phyloP scores from a whole-genome alignment of 2,888 invertebrate species.

The Prosapia bicincta region DNA sequence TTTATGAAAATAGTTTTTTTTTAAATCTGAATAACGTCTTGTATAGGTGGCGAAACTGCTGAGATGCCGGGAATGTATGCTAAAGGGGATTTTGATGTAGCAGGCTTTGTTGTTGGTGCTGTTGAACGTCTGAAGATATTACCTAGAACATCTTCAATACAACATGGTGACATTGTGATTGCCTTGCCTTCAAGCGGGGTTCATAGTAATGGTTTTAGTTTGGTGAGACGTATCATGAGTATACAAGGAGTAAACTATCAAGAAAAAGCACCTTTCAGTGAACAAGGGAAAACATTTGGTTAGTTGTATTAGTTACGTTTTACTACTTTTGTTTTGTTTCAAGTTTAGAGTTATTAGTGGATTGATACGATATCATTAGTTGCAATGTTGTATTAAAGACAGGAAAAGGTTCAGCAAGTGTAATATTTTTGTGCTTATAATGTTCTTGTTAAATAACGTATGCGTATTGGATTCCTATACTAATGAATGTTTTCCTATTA shows the following conservation, averaged over 20 bases:
- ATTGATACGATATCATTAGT: too few relatives aligned
- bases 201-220: constrained; percentile 93
- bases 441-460: too few relatives aligned
- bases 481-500: too few relatives aligned
- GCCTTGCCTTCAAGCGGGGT: constrained; percentile 87
- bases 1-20: background rate
- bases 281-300: constrained; percentile 67
- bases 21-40: constrained; percentile 1
- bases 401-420: too few relatives aligned
- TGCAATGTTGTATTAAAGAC: too few relatives aligned
- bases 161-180: constrained; percentile 73
- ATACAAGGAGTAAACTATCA: constrained; percentile 60
- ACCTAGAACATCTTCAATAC: constrained; percentile 64
- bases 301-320: constrained; percentile 37
- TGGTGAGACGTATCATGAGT: constrained; percentile 76
- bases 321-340: too few relatives aligned
- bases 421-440: too few relatives aligned
- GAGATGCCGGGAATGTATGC: constrained; percentile 96
- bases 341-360: too few relatives aligned
- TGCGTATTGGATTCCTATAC: too few relatives aligned
- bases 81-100: constrained; percentile 86
- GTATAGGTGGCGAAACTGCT: constrained; percentile 93
- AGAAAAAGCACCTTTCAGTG: constrained; percentile 70
- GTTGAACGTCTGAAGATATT: constrained; percentile 74
- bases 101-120: constrained; percentile 93